Evolutionary conservation across 2,888 invertebrate genomes (phyloP).

Genomic region (Adelognathus sp.): DNA sequence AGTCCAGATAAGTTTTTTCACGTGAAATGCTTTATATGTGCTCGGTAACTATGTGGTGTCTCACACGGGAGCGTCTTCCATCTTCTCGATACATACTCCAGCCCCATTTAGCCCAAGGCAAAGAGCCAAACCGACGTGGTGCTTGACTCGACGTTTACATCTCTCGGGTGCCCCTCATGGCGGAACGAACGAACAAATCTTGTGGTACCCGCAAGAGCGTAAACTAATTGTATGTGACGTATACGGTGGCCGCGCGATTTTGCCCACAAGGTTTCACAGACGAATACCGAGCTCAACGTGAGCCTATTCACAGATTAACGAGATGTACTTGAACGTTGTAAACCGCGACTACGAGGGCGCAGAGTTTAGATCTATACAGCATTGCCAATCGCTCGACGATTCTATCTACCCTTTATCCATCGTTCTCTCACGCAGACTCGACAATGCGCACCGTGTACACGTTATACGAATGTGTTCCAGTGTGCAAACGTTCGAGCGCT

Average conservation of each 20-base stretch:
- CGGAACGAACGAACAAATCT: constrained; percentile 26
- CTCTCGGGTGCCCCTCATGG: not conserved
- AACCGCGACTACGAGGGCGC: not conserved
- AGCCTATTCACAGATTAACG: constrained; percentile 39
- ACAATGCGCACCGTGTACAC: constrained; percentile 9
- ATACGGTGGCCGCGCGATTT: not conserved
- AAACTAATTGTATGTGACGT: constrained; percentile 54
- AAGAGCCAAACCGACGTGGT: not conserved
- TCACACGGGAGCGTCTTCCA: not conserved
- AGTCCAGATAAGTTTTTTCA: not conserved
- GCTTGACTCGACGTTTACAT: constrained; percentile 14
- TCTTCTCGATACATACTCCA: not conserved
- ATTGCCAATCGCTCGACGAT: constrained; percentile 40
- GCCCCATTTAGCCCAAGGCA: not conserved
- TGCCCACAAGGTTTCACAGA: constrained; percentile 4
- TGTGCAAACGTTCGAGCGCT: not conserved
- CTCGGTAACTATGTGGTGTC: not conserved
- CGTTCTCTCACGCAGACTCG: constrained; percentile 12
- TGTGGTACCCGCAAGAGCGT: constrained; percentile 33
- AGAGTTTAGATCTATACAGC: not conserved
- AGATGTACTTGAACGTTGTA: constrained; percentile 27
- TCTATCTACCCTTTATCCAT: constrained; percentile 9
- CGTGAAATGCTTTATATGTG: not conserved
- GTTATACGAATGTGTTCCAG: not conserved
- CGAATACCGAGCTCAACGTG: constrained; percentile 1